phyloP scores from a whole-genome alignment of 2,797 vertebrate genomes.

The Pangasius sanitwongsei region DNA sequence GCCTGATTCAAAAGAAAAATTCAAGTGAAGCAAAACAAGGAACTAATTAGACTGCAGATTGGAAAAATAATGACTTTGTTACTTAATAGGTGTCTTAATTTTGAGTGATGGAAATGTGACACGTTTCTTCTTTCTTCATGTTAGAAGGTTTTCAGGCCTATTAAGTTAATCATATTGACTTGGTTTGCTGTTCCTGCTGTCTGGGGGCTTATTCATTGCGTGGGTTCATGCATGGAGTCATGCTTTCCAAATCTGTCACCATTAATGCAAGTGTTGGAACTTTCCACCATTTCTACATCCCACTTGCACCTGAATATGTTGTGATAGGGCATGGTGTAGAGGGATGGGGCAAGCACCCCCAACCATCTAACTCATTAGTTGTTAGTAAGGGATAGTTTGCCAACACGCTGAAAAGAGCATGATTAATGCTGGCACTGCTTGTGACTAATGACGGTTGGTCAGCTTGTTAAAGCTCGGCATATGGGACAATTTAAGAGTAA shows the following conservation, averaged over 20 bases:
- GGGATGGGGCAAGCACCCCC: not conserved
- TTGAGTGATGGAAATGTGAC: not conserved
- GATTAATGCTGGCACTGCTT: slow-evolving; percentile 67
- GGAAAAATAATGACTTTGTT: not conserved
- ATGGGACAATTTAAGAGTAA: slow-evolving; percentile 62
- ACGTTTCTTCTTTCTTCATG: not conserved
- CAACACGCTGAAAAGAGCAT: slow-evolving; percentile 50
- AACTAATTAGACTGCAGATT: not conserved
- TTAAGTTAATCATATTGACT: slow-evolving; percentile 6
- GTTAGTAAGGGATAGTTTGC: slow-evolving; percentile 53
- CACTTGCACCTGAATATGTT: slow-evolving; percentile 9
- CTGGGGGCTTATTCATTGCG: slow-evolving; percentile 20
- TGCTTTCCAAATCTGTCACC: slow-evolving; percentile 45
- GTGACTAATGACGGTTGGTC: slow-evolving; percentile 64
- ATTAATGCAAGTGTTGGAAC: slow-evolving; percentile 11
- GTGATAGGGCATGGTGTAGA: not conserved
- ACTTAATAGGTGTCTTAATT: not conserved
- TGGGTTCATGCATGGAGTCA: slow-evolving; percentile 46
- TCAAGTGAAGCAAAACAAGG: not conserved
- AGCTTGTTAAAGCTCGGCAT: slow-evolving; percentile 65
- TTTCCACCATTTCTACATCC: slow-evolving; percentile 11
- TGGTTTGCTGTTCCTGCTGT: slow-evolving; percentile 16
- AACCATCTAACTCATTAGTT: slow-evolving; percentile 12
- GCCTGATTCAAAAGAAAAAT: not conserved
- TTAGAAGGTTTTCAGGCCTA: not conserved